Percentiles rank a stretch among this genome's conserved stretches.
phyloP scores from a whole-genome alignment of 2,797 vertebrate genomes.

The Lepus townsendii region DNA sequence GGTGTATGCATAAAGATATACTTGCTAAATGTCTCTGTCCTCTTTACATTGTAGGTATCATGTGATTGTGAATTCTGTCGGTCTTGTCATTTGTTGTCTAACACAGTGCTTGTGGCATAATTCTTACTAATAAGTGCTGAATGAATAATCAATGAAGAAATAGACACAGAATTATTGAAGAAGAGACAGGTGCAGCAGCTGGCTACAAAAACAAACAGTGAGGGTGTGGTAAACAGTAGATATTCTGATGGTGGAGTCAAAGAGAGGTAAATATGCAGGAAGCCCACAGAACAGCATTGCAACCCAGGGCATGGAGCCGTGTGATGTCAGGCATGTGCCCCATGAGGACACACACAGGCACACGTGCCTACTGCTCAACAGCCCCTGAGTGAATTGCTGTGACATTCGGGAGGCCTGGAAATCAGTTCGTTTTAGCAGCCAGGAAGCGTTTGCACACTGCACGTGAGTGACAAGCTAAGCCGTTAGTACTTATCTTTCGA shows the following conservation, averaged over 20 bases:
- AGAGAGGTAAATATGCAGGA: background rate
- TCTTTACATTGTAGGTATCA: background rate
- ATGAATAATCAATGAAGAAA: background rate
- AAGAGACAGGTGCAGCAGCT: slow-evolving; percentile 17
- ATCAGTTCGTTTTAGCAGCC: background rate
- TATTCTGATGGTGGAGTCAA: background rate
- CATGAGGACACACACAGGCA: background rate
- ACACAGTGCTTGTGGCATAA: background rate
- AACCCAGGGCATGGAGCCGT: background rate
- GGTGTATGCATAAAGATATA: background rate
- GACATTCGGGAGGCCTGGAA: background rate
- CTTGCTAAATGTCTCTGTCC: background rate
- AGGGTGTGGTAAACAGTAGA: background rate
- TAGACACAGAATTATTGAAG: slow-evolving; percentile 4
- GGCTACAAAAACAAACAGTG: background rate
- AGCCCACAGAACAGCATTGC: background rate
- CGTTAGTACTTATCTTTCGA: background rate
- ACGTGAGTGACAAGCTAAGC: background rate
- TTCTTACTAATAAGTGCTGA: slow-evolving; percentile 16
- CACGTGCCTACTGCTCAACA: background rate
- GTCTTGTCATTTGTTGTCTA: background rate
- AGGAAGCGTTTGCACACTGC: background rate
- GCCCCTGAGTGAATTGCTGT: background rate
- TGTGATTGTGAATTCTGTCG: background rate
- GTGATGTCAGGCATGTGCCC: background rate